Percentiles rank a stretch among this genome's conserved stretches.
These are phyloP conservation scores for Schizopygopsis malacanthus DNA, from an alignment of 2,797 vertebrate species.

Conservation along the genomic window DNA sequence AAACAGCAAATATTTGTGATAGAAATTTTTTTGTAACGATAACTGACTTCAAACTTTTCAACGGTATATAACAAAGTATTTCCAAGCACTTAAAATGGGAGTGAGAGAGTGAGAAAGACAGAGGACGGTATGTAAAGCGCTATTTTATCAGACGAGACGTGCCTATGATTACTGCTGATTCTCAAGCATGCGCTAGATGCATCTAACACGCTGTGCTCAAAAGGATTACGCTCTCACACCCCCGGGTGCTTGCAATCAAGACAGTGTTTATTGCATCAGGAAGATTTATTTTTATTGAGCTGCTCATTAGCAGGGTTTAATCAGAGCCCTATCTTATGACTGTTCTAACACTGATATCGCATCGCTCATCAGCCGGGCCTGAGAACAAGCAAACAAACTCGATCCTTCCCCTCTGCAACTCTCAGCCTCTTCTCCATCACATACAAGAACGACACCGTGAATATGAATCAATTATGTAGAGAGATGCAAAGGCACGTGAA, in stretches of 20 bases:
- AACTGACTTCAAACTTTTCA: neutral
- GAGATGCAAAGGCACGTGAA: constrained; percentile 4
- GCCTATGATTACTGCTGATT: constrained; percentile 48
- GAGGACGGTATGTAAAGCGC: constrained; percentile 32
- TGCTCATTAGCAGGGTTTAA: constrained; percentile 68
- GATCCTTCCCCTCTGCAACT: neutral
- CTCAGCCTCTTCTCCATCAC: constrained; percentile 40
- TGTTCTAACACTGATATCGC: constrained; percentile 55
- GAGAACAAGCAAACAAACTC: constrained; percentile 46
- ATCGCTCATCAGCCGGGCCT: constrained; percentile 54
- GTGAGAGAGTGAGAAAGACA: neutral
- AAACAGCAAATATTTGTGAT: neutral
- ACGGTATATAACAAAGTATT: neutral
- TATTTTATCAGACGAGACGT: constrained; percentile 52
- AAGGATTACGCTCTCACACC: constrained; percentile 66
- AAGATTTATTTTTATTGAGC: constrained; percentile 67
- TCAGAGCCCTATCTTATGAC: constrained; percentile 62
- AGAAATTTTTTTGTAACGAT: neutral
- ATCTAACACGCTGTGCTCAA: constrained; percentile 56
- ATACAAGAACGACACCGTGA: constrained; percentile 10
- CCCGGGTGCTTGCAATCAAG: constrained; percentile 64
- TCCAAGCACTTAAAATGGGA: neutral
- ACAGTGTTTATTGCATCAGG: constrained; percentile 65
- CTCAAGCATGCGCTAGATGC: constrained; percentile 50
- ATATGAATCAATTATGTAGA: constrained; percentile 40